Evolutionary conservation across 2,797 vertebrate species (phyloP).

Genomic region (Tapera naevia): DNA sequence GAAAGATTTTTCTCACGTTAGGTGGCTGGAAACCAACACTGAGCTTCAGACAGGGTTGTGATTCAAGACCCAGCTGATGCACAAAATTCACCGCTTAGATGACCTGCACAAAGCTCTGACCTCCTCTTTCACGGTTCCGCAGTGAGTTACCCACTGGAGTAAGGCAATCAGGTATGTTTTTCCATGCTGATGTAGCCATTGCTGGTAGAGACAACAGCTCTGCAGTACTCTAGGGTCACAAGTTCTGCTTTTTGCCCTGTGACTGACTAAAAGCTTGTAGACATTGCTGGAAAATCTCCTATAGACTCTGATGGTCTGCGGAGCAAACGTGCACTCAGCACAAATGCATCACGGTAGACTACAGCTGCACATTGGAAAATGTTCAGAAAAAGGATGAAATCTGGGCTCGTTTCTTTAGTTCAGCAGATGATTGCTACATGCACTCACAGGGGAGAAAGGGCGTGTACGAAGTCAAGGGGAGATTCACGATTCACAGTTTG

Average conservation of each 20-base stretch:
- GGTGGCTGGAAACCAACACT: neutral
- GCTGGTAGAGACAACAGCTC: neutral
- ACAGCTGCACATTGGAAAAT: neutral
- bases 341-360: neutral
- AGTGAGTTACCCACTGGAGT: neutral
- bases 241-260: neutral
- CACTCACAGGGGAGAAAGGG: neutral
- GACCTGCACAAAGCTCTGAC: neutral
- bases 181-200: neutral
- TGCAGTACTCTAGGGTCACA: neutral
- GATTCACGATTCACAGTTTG: too few species aligned
- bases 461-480: neutral
- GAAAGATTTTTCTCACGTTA: conserved; percentile 4
- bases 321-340: neutral
- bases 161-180: neutral
- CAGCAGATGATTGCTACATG: neutral
- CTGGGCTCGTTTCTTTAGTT: neutral
- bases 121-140: neutral
- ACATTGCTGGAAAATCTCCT: neutral
- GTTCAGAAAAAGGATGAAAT: neutral
- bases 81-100: neutral
- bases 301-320: neutral
- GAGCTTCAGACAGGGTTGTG: neutral
- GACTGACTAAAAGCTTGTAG: neutral
- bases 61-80: neutral